These are phyloP conservation scores for Eidolon dupreanum DNA, from an alignment of 2,797 vertebrate species.

Conservation along the genomic window DNA sequence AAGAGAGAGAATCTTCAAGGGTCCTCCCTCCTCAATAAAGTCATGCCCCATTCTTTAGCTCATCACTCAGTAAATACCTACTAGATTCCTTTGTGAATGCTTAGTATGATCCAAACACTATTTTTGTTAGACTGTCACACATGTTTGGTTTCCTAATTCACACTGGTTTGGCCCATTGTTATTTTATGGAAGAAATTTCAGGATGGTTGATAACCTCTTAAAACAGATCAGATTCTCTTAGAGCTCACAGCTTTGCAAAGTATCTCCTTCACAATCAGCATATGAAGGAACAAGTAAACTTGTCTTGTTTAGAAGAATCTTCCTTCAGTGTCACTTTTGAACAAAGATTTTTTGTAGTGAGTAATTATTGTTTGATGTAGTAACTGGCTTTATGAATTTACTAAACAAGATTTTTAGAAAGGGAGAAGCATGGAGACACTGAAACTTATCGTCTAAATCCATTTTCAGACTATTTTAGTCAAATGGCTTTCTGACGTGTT, in stretches of 20 bases:
- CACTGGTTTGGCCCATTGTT: not conserved
- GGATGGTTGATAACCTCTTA: not conserved
- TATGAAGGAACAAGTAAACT: not conserved
- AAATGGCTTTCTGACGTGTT: slow-evolving; percentile 40
- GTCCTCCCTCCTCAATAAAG: not conserved
- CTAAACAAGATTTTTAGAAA: slow-evolving; percentile 33
- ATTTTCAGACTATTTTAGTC: slow-evolving; percentile 35
- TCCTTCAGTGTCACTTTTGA: not conserved
- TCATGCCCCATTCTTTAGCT: not conserved
- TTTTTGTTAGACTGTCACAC: not conserved
- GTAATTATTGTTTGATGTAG: not conserved
- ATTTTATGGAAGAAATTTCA: slow-evolving; percentile 7
- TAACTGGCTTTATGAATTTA: slow-evolving; percentile 32
- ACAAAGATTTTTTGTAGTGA: slow-evolving; percentile 5
- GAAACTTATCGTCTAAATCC: slow-evolving; percentile 42
- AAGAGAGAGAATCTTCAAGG: not conserved
- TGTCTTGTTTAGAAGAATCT: not conserved
- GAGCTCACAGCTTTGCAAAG: not conserved
- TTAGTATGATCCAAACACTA: not conserved
- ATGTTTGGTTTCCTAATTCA: not conserved
- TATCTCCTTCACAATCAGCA: not conserved
- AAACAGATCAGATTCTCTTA: not conserved
- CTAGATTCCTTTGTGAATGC: not conserved
- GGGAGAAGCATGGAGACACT: not conserved
- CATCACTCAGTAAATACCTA: not conserved